Evolutionary conservation across 2,888 invertebrate genomes (phyloP).

Genomic region (Caradrina clavipalpis): DNA sequence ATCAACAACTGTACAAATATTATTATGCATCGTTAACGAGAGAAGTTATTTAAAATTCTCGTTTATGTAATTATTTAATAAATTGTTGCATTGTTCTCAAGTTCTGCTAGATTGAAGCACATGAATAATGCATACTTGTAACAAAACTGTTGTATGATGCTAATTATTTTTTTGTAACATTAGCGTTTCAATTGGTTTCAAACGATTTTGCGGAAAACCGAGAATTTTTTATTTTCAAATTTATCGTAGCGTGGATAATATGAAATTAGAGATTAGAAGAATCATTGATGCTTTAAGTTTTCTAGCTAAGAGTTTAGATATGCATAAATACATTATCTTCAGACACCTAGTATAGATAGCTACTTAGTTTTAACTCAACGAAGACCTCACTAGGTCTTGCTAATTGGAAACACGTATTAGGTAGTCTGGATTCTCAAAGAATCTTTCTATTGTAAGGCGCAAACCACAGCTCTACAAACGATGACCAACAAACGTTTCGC

Average conservation of each 20-base stretch:
- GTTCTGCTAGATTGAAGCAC: slow-evolving; percentile 14
- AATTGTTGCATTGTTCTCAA: slow-evolving; percentile 12
- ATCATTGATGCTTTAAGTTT: not conserved
- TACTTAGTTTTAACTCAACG: not conserved
- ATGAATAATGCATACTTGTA: slow-evolving; percentile 42
- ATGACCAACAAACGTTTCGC: no score
- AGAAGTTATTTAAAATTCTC: slow-evolving; percentile 1
- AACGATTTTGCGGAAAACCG: slow-evolving; percentile 6
- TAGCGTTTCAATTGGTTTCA: slow-evolving; percentile 11
- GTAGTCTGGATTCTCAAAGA: no score
- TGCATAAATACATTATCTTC: not conserved
- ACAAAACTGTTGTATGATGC: slow-evolving; percentile 24
- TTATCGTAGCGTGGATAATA: slow-evolving; percentile 3
- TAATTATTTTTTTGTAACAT: slow-evolving; percentile 24
- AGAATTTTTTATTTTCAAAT: slow-evolving; percentile 17
- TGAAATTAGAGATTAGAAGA: slow-evolving; percentile 1
- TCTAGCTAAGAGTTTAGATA: not conserved
- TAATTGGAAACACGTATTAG: no score
- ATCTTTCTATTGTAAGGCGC: no score
- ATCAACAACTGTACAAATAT: slow-evolving; percentile 5
- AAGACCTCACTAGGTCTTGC: no score
- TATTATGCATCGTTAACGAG: slow-evolving; percentile 1
- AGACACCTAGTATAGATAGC: no score
- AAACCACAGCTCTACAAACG: no score
- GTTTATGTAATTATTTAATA: not conserved